Evolutionary conservation across 30 jellyfish, hydroid and myxozoan species (phyloP).

Genomic region (Haliclystus octoradiatus): DNA sequence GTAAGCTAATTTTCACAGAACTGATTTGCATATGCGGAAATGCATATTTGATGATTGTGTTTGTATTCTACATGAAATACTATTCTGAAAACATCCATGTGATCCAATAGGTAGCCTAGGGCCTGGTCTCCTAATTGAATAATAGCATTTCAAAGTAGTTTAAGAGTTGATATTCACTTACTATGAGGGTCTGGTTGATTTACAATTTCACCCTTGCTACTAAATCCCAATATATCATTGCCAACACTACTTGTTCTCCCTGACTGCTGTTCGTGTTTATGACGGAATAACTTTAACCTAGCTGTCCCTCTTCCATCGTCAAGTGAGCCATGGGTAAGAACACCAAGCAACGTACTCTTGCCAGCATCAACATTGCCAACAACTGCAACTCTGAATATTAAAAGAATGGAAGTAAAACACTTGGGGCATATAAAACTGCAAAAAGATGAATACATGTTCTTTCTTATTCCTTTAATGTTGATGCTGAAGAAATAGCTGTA

Average conservation of each 20-base stretch:
- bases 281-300: slow-evolving; percentile 69
- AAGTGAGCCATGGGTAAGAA: slow-evolving; percentile 65
- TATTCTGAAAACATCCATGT: no score
- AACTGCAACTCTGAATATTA: slow-evolving; percentile 76
- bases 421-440: no score
- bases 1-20: no score
- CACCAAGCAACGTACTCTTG: slow-evolving; percentile 88
- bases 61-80: no score
- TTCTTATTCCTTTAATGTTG: no score
- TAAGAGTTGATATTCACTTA: slow-evolving; percentile 6
- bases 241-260: slow-evolving; percentile 99
- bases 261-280: slow-evolving; percentile 87
- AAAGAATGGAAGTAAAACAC: neutral
- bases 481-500: no score
- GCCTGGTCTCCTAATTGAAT: no score
- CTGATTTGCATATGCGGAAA: no score
- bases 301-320: slow-evolving; percentile 99
- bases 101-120: no score
- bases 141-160: no score
- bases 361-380: slow-evolving; percentile 99
- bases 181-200: slow-evolving; percentile 92
- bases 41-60: no score
- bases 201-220: slow-evolving; percentile 78
- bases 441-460: no score
- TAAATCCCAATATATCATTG: slow-evolving; percentile 78